Evolutionary conservation across 2,797 vertebrate species (phyloP).

Genomic region (Scarus forsteni): DNA sequence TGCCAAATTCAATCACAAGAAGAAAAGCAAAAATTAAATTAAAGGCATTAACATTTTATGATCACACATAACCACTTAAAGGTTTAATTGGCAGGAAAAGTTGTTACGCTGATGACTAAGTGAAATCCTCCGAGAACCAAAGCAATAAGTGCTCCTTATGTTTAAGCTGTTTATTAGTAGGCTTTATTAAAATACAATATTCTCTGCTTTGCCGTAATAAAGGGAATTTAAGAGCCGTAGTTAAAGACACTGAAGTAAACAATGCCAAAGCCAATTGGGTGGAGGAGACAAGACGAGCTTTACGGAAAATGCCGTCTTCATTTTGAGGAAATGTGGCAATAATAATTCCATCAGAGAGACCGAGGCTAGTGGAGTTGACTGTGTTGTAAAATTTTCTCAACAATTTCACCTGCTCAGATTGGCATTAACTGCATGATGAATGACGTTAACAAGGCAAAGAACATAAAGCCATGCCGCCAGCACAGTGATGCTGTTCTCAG

Average conservation of each 20-base stretch:
- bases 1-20: constrained; percentile 14
- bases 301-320: constrained; percentile 14
- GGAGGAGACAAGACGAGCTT: not conserved
- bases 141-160: constrained; percentile 4
- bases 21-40: not conserved
- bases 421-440: constrained; percentile 18
- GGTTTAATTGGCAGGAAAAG: constrained; percentile 2
- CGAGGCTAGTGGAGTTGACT: constrained; percentile 3
- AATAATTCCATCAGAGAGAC: constrained; percentile 13
- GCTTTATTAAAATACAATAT: constrained; percentile 12
- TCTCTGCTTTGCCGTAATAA: not conserved
- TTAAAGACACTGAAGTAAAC: not conserved
- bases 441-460: not conserved
- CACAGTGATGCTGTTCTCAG: too few relatives aligned
- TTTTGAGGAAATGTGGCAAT: constrained; percentile 3
- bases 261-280: not conserved
- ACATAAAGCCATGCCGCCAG: not conserved
- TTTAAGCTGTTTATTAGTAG: constrained; percentile 14
- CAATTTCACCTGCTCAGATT: constrained; percentile 40
- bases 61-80: constrained; percentile 5
- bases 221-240: not conserved
- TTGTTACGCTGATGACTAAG: constrained; percentile 5
- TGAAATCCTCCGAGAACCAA: constrained; percentile 12
- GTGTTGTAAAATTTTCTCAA: not conserved
- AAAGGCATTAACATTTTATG: constrained; percentile 1